These are phyloP conservation scores for Hydrotaea cyrtoneurina DNA, from an alignment of 2,888 invertebrate species.

Conservation along the genomic window DNA sequence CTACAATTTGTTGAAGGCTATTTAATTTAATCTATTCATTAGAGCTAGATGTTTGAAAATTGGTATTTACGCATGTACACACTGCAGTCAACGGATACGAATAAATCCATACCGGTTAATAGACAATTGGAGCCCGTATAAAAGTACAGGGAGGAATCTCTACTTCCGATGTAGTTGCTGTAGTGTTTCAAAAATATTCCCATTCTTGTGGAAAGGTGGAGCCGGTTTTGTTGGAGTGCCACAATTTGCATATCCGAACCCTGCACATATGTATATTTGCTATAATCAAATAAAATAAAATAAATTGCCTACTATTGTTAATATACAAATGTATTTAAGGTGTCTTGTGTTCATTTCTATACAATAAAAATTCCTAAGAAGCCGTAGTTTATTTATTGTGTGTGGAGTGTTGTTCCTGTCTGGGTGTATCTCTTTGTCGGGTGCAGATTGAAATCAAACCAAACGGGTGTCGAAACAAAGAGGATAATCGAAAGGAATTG, in stretches of 20 bases:
- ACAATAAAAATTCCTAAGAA: background rate
- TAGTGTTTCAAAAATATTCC: too few relatives aligned
- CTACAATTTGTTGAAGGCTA: too few relatives aligned
- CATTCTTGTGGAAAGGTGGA: too few relatives aligned
- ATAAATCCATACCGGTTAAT: too few relatives aligned
- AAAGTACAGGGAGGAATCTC: too few relatives aligned
- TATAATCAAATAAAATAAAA: constrained; percentile 38
- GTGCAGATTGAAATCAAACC: constrained; percentile 46
- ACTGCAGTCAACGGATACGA: too few relatives aligned
- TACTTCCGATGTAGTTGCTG: too few relatives aligned
- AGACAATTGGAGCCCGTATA: too few relatives aligned
- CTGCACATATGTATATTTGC: constrained; percentile 9
- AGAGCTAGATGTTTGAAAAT: too few relatives aligned
- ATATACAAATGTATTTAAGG: background rate
- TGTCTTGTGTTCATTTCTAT: background rate
- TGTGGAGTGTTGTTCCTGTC: background rate
- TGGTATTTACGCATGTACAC: too few relatives aligned
- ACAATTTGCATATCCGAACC: constrained; percentile 2
- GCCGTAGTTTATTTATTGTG: constrained; percentile 3
- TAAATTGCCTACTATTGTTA: constrained; percentile 10
- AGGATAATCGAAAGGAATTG: background rate
- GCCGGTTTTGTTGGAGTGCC: too few relatives aligned
- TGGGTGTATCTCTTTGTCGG: background rate
- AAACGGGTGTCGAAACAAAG: background rate
- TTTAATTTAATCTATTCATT: too few relatives aligned